phyloP scores from a whole-genome alignment of 1,140 invertebrate genomes.

The Hydropsyche tenuis region DNA sequence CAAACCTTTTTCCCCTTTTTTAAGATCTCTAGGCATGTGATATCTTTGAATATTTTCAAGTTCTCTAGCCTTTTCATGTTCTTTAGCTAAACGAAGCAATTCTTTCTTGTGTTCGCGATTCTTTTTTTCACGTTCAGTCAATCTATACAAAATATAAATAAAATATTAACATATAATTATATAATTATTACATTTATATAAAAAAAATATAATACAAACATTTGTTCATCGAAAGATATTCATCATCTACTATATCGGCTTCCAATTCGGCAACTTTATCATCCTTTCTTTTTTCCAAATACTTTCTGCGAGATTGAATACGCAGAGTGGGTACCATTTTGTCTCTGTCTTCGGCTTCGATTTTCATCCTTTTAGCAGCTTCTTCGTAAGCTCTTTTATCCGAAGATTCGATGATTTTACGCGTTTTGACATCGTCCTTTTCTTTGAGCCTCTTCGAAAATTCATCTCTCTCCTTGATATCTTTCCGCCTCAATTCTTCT shows the following conservation, averaged over 20 bases:
- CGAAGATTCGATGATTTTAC: slow-evolving; percentile 77
- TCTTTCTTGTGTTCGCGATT: slow-evolving; percentile 92
- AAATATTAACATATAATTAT: slow-evolving; percentile 25
- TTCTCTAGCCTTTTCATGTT: slow-evolving; percentile 93
- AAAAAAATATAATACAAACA: slow-evolving; percentile 54
- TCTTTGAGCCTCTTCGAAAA: slow-evolving; percentile 88
- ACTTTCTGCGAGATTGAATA: slow-evolving; percentile 90
- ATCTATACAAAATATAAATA: slow-evolving; percentile 57
- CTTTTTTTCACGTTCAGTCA: slow-evolving; percentile 85
- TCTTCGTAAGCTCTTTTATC: slow-evolving; percentile 87
- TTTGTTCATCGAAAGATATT: slow-evolving; percentile 91
- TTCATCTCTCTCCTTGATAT: slow-evolving; percentile 93
- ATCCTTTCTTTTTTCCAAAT: slow-evolving; percentile 93
- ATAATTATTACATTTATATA: too few species aligned
- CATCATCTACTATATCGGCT: slow-evolving; percentile 94
- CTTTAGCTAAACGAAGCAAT: slow-evolving; percentile 88
- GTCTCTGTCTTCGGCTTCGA: slow-evolving; percentile 84
- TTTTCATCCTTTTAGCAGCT: slow-evolving; percentile 88
- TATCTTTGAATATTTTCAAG: slow-evolving; percentile 92
- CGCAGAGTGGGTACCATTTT: slow-evolving; percentile 88
- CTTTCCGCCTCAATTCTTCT: slow-evolving; percentile 73
- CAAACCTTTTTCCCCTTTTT: slow-evolving; percentile 70
- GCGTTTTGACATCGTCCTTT: slow-evolving; percentile 88
- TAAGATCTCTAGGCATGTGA: slow-evolving; percentile 86
- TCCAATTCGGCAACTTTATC: slow-evolving; percentile 97